Percentiles rank a stretch among this genome's conserved stretches.
These are phyloP conservation scores for Drosophila takahashii DNA, from an alignment of 1,140 invertebrate species.

Conservation along the genomic window DNA sequence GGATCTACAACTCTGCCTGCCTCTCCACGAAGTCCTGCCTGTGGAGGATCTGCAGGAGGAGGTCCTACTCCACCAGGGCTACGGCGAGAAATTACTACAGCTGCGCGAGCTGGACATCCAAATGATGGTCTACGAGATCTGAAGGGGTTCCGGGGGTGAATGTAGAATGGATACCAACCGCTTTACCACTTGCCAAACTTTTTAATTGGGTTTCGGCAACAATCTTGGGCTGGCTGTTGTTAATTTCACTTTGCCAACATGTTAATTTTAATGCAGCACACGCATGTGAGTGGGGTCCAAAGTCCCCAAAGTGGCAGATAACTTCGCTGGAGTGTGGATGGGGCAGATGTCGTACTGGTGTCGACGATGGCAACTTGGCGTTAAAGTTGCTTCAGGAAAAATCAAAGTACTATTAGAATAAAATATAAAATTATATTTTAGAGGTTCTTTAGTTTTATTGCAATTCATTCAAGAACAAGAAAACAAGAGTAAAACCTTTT, in stretches of 20 bases:
- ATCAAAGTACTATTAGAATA: background rate
- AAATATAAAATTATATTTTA: background rate
- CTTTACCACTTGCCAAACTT: constrained; percentile 46
- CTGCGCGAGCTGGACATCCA: constrained; percentile 50
- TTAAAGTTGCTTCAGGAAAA: background rate
- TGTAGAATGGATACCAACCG: constrained; percentile 1
- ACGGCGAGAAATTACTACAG: constrained; percentile 23
- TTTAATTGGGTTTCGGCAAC: constrained; percentile 66
- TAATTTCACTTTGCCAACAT: constrained; percentile 60
- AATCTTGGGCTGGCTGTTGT: constrained; percentile 33
- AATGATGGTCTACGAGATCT: constrained; percentile 27
- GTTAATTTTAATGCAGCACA: constrained; percentile 41
- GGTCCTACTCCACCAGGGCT: constrained; percentile 41
- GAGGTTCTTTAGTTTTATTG: too few relatives aligned
- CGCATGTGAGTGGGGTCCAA: constrained; percentile 6
- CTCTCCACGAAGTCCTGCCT: constrained; percentile 37
- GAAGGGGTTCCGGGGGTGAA: too few relatives aligned
- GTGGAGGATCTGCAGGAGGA: constrained; percentile 32
- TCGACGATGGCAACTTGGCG: background rate
- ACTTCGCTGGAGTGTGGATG: background rate
- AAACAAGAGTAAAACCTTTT: too few relatives aligned
- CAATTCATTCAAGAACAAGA: too few relatives aligned
- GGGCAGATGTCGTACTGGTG: background rate
- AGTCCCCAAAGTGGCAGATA: constrained; percentile 14
- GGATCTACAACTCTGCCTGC: constrained; percentile 15